Conservation (phyloP, 1,140 invertebrate species). For the Trinorchestia longiramus region DNA sequence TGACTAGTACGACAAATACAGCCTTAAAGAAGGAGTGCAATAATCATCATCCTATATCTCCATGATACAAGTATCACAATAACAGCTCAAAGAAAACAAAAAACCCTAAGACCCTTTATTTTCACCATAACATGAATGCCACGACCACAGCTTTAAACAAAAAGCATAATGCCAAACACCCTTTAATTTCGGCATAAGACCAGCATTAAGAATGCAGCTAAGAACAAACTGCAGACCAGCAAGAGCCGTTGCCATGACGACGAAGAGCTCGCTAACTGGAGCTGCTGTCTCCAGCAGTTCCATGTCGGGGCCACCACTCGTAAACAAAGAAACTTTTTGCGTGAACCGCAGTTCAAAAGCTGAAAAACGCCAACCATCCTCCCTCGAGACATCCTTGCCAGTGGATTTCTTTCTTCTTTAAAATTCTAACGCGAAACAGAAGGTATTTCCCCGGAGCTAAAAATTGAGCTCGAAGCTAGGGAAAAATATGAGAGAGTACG, state of each 20-base stretch:
- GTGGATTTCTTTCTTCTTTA: conserved; percentile 7
- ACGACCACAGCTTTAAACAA: not conserved
- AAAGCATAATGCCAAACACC: not conserved
- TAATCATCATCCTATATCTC: not conserved
- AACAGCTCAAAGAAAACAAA: not conserved
- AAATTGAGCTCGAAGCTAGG: not conserved
- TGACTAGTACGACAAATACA: too few relatives aligned
- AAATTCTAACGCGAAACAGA: conserved; percentile 33
- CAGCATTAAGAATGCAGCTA: not conserved
- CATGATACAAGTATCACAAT: not conserved
- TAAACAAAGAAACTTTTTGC: conserved; percentile 49
- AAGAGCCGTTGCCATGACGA: not conserved
- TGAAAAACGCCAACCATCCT: conserved; percentile 28
- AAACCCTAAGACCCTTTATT: not conserved
- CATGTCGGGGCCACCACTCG: not conserved
- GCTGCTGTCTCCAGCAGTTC: not conserved
- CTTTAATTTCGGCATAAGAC: not conserved
- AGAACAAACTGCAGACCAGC: not conserved
- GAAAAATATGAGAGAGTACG: conserved; percentile 8
- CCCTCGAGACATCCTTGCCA: conserved; percentile 14
- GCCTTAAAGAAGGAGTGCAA: too few relatives aligned
- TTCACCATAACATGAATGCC: not conserved
- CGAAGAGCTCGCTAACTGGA: too few relatives aligned
- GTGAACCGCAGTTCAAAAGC: conserved; percentile 4
- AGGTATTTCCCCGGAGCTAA: not conserved